Conservation (phyloP, 2,797 vertebrate genomes). For the Benthosema pterotum region DNA sequence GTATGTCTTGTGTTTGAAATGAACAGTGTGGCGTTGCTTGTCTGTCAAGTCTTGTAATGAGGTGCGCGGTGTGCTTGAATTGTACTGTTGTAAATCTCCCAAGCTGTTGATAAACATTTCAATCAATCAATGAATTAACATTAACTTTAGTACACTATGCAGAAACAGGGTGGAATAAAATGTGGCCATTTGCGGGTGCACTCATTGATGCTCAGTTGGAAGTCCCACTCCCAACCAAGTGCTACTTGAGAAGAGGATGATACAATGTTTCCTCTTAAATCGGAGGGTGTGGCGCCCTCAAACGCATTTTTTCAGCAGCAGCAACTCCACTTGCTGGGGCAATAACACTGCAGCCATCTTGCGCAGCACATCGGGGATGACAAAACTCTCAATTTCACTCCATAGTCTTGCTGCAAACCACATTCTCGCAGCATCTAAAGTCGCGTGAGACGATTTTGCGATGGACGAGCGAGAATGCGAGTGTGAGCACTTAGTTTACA, state of each 20-base stretch:
- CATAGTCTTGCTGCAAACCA: slow-evolving; percentile 47
- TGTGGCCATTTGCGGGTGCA: too few relatives aligned
- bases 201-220: background rate
- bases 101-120: too few relatives aligned
- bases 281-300: slow-evolving; percentile 66
- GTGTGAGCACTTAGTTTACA: background rate
- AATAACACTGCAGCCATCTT: slow-evolving; percentile 77
- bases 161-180: too few relatives aligned
- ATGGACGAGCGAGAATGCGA: background rate
- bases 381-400: slow-evolving; percentile 26
- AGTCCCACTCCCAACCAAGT: slow-evolving; percentile 9
- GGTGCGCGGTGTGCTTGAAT: too few relatives aligned
- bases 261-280: slow-evolving; percentile 29
- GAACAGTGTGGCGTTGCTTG: too few relatives aligned
- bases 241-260: slow-evolving; percentile 13
- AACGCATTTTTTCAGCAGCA: slow-evolving; percentile 59
- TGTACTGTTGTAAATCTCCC: too few relatives aligned
- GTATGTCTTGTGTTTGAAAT: too few relatives aligned
- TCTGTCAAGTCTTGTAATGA: too few relatives aligned
- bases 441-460: background rate
- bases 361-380: slow-evolving; percentile 28
- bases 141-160: too few relatives aligned
- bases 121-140: too few relatives aligned
- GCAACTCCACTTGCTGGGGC: slow-evolving; percentile 47
- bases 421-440: slow-evolving; percentile 25